These are phyloP conservation scores for Sebastes nivosus DNA, from an alignment of 2,797 vertebrate genomes.

Conservation along the genomic window DNA sequence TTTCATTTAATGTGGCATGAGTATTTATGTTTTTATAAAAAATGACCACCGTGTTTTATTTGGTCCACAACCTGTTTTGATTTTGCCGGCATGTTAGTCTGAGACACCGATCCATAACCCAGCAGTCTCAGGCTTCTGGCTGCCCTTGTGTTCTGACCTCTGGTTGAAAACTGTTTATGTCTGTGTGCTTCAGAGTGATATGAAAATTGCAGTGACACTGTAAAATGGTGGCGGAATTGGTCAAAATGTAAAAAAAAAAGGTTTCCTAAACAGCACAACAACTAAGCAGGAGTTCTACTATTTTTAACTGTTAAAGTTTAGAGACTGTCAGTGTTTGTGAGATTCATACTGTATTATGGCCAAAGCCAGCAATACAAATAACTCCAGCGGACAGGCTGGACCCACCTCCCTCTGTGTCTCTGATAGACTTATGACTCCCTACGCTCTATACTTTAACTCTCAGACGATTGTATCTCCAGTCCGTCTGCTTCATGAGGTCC, in stretches of 20 bases:
- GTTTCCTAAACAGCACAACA: background rate
- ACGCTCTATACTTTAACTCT: slow-evolving; percentile 28
- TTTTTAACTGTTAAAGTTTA: background rate
- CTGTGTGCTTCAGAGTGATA: background rate
- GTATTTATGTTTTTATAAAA: background rate
- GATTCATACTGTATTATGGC: background rate
- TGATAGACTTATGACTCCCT: slow-evolving; percentile 30
- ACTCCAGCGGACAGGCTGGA: slow-evolving; percentile 11
- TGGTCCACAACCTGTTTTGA: background rate
- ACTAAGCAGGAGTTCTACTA: background rate
- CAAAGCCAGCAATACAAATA: slow-evolving; percentile 9
- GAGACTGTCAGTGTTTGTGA: background rate
- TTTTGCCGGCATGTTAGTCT: background rate
- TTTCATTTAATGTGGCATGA: background rate
- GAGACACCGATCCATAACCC: background rate
- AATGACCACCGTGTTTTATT: background rate
- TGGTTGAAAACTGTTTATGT: background rate
- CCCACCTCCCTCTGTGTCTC: slow-evolving; percentile 17
- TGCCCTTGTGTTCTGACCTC: slow-evolving; percentile 13
- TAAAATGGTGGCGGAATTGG: background rate
- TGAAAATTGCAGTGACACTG: background rate
- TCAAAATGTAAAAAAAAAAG: background rate
- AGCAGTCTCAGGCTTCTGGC: slow-evolving; percentile 2
- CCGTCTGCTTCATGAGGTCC: slow-evolving; percentile 25
- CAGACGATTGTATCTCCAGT: slow-evolving; percentile 24